A percentile compares a stretch with the other conserved stretches of the same genome.
Evolutionary conservation across 2,888 invertebrate genomes (phyloP).

Genomic region (Bhutanitis thaidina): DNA sequence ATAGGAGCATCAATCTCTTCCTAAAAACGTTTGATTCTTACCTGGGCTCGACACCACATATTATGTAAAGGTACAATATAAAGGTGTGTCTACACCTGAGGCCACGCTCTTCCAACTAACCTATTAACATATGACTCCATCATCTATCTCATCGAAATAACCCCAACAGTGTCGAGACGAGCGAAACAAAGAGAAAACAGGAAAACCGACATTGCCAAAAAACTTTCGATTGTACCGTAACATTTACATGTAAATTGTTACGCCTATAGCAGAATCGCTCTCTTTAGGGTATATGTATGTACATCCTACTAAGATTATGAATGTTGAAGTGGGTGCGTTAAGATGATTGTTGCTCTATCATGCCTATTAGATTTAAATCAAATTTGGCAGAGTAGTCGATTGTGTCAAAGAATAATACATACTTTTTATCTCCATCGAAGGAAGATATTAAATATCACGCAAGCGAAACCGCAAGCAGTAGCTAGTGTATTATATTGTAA

Average conservation of each 20-base stretch:
- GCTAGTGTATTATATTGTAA: too few species aligned
- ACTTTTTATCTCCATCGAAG: too few species aligned
- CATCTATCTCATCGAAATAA: constrained; percentile 21
- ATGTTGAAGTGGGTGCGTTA: too few species aligned
- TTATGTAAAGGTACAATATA: background rate
- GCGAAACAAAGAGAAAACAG: constrained; percentile 20
- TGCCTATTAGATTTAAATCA: too few species aligned
- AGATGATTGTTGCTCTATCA: too few species aligned
- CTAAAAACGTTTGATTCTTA: too few species aligned
- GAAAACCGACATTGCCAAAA: constrained; percentile 19
- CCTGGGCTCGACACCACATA: too few species aligned
- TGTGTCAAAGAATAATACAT: too few species aligned
- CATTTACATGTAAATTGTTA: constrained; percentile 16
- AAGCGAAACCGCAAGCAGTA: too few species aligned
- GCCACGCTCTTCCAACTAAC: constrained; percentile 27
- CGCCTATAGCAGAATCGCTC: constrained; percentile 2
- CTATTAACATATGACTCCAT: constrained; percentile 27
- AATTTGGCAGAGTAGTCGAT: too few species aligned
- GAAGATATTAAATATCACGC: too few species aligned
- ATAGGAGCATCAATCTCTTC: too few species aligned
- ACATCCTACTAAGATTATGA: background rate
- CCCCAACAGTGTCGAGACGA: constrained; percentile 9
- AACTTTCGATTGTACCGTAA: constrained; percentile 21
- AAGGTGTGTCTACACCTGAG: constrained; percentile 22
- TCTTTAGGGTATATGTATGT: background rate